Percentiles rank a stretch among this genome's conserved stretches.
phyloP scores from a whole-genome alignment of 2,888 invertebrate genomes.

The Lithophane socia region DNA sequence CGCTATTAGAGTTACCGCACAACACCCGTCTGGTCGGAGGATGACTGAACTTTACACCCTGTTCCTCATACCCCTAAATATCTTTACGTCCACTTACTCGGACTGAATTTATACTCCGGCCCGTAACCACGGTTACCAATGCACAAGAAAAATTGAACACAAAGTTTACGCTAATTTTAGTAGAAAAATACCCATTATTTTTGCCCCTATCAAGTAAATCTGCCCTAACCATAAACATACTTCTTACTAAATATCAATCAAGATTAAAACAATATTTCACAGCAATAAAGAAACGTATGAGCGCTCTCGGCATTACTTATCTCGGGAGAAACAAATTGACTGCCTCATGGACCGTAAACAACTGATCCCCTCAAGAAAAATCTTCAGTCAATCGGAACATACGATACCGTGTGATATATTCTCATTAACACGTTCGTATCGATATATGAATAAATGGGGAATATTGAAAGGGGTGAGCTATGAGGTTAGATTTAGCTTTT shows the following conservation, averaged over 20 bases:
- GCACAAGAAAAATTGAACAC: neutral
- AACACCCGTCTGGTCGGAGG: too few species aligned
- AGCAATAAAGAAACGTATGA: conserved; percentile 59
- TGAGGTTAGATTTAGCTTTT: neutral
- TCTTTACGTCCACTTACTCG: neutral
- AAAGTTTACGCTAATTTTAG: neutral
- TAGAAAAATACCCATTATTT: neutral
- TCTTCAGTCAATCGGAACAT: conserved; percentile 82
- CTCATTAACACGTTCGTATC: conserved; percentile 57
- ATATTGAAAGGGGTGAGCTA: conserved; percentile 17
- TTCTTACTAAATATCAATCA: conserved; percentile 24
- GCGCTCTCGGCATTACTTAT: conserved; percentile 55
- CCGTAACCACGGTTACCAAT: neutral
- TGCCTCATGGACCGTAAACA: conserved; percentile 82
- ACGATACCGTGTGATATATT: conserved; percentile 74
- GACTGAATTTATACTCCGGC: neutral
- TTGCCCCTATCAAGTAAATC: neutral
- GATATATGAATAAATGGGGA: conserved; percentile 30
- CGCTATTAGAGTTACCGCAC: too few species aligned
- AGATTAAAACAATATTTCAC: conserved; percentile 55
- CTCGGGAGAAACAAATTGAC: conserved; percentile 72
- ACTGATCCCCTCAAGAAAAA: conserved; percentile 81
- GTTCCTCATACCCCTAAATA: too few species aligned
- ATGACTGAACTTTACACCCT: too few species aligned
- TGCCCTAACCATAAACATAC: neutral